These are phyloP conservation scores for Dyspetes luteomarginatus DNA, from an alignment of 2,888 invertebrate species.

Conservation along the genomic window DNA sequence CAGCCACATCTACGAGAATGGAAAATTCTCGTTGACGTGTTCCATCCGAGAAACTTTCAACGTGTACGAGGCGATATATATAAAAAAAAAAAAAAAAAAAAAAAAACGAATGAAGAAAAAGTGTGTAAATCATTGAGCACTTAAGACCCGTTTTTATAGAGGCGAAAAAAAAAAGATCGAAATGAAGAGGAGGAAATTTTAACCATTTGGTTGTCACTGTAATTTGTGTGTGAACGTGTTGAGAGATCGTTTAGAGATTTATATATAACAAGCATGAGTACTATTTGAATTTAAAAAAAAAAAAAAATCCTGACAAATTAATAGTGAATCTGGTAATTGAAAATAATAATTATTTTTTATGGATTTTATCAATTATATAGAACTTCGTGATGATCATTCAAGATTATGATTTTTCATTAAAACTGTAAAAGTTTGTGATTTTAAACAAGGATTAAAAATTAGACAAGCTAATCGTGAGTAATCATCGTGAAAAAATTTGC, in stretches of 20 bases:
- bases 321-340: no score
- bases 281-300: background rate
- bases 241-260: conserved; percentile 45
- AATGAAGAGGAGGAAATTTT: conserved; percentile 17
- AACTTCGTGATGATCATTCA: background rate
- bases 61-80: background rate
- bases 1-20: conserved; percentile 38
- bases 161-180: background rate
- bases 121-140: conserved; percentile 55
- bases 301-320: no score
- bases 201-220: conserved; percentile 37
- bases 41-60: conserved; percentile 32
- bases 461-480: no score
- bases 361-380: no score
- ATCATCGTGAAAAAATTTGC: no score
- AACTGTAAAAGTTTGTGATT: no score
- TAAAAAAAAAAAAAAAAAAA: background rate
- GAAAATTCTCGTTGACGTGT: conserved; percentile 23
- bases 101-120: conserved; percentile 7
- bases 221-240: conserved; percentile 47
- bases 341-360: no score
- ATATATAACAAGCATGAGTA: background rate
- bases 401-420: no score
- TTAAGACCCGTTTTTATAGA: conserved; percentile 24
- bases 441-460: no score